phyloP scores from a whole-genome alignment of 2,797 vertebrate genomes.

The Orestias chungarensis region DNA sequence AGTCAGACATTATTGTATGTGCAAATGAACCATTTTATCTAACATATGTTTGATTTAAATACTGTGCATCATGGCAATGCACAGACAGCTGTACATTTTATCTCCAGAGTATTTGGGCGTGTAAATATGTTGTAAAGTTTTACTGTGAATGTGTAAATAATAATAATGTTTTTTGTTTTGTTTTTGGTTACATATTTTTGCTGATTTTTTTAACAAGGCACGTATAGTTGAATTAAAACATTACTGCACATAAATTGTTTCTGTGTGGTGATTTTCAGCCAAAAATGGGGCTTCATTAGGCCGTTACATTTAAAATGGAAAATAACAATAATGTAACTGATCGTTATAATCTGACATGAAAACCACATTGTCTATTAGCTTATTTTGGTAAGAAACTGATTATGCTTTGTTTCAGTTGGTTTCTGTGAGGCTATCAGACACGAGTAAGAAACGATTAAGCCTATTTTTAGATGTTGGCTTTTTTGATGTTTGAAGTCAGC shows the following conservation, averaged over 20 bases:
- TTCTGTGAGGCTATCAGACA: slow-evolving; percentile 35
- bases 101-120: slow-evolving; percentile 96
- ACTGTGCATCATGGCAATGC: slow-evolving; percentile 90
- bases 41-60: slow-evolving; percentile 92
- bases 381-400: slow-evolving; percentile 16
- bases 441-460: slow-evolving; percentile 58
- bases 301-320: slow-evolving; percentile 5
- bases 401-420: slow-evolving; percentile 36
- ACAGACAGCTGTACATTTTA: slow-evolving; percentile 88
- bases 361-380: slow-evolving; percentile 25
- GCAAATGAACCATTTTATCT: slow-evolving; percentile 89
- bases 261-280: neutral
- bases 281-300: neutral
- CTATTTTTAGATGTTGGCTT: slow-evolving; percentile 76
- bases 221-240: slow-evolving; percentile 99
- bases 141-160: slow-evolving; percentile 99
- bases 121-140: slow-evolving; percentile 99
- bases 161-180: slow-evolving; percentile 77
- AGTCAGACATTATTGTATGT: slow-evolving; percentile 90
- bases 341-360: slow-evolving; percentile 5
- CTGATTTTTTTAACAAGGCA: slow-evolving; percentile 95
- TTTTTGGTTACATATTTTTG: slow-evolving; percentile 76
- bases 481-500: slow-evolving; percentile 73
- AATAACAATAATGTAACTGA: slow-evolving; percentile 21
- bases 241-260: slow-evolving; percentile 79